Conservation (phyloP, 1,140 invertebrate species). For the Sweltsa coloradensis region DNA sequence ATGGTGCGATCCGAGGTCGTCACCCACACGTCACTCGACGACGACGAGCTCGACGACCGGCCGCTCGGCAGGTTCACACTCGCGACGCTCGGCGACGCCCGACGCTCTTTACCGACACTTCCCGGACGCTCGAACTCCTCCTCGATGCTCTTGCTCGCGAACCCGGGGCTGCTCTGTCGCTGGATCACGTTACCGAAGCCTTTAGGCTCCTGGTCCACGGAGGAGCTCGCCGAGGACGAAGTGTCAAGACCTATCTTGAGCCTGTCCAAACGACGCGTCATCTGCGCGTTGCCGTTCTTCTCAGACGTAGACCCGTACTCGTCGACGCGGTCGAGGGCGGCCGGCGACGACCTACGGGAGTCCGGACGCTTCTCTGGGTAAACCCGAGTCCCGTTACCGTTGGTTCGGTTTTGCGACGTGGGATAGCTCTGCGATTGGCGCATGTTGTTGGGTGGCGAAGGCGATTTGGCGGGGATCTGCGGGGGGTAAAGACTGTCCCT, state of each 20-base stretch:
- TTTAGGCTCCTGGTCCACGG: constrained; percentile 2
- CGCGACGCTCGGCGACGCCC: constrained; percentile 30
- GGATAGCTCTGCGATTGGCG: constrained; percentile 42
- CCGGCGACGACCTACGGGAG: constrained; percentile 18
- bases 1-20: constrained; percentile 37
- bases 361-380: constrained; percentile 20
- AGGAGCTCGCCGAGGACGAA: constrained; percentile 3
- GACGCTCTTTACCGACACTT: constrained; percentile 19
- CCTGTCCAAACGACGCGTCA: constrained; percentile 6
- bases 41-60: constrained; percentile 35
- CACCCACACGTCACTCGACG: constrained; percentile 40
- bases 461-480: constrained; percentile 8
- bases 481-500: constrained; percentile 25
- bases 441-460: constrained; percentile 26
- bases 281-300: constrained; percentile 5
- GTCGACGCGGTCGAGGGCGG: constrained; percentile 24
- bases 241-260: constrained; percentile 8
- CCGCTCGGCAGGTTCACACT: constrained; percentile 21
- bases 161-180: constrained; percentile 6
- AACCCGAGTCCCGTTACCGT: constrained; percentile 10
- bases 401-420: constrained; percentile 18
- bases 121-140: constrained; percentile 8
- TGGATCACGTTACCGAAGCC: not conserved
- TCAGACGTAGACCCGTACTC: constrained; percentile 6
- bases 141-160: constrained; percentile 4